Evolutionary conservation across 2,113 vertebrate genomes (phyloP), one percentile per base, ranked within the genome.

Genomic region (Gasterosteus nipponicus): DNA sequence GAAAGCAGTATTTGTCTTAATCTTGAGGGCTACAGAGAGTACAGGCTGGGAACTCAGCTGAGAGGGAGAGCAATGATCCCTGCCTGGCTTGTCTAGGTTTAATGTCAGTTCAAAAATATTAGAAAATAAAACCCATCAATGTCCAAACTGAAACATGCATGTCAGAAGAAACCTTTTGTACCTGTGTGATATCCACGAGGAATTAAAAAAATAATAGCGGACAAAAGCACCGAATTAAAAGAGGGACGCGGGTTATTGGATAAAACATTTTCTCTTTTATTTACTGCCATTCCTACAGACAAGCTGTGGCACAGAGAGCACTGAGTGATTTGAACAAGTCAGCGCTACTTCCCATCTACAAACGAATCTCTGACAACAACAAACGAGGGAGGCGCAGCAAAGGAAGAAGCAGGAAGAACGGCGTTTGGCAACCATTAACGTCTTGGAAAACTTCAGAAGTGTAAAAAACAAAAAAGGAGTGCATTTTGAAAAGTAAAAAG

Each of bases 371-470:
- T 78, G 84, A 91, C 89, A 92, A 88, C 82, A 92, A 88, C 87
- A 92, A 89, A 91, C 84, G 90, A 93, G 88, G 87, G 78, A 92
- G 73, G 84, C 80, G 81, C 78, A 84, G 89, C 84, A 78, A 87
- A 85, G 90, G 73, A 91, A 87, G 85, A 82, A 88, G 89, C 87
- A 91, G 84, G 72, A 91, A 90, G 75, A 92, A 93, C 86, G 92
- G 91, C 88, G 75, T 93, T 94, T 94, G 94, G 94, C 93, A 94
- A 93, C 89, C 87, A 90, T 89, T 90, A 91, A 93, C 87, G 90
- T 89, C 85, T 89, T 91, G 87, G 85, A 89, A 88, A 90, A 90
- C 79, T 77, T 88, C 70, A 75, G 67, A 92, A 91, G 87, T 86
- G 22, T 26, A 26, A 87, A 89, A 93, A 90, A 86, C 85, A 89